Evolutionary conservation across 2,888 invertebrate species (phyloP).

Genomic region (Lumbricus terrestris): DNA sequence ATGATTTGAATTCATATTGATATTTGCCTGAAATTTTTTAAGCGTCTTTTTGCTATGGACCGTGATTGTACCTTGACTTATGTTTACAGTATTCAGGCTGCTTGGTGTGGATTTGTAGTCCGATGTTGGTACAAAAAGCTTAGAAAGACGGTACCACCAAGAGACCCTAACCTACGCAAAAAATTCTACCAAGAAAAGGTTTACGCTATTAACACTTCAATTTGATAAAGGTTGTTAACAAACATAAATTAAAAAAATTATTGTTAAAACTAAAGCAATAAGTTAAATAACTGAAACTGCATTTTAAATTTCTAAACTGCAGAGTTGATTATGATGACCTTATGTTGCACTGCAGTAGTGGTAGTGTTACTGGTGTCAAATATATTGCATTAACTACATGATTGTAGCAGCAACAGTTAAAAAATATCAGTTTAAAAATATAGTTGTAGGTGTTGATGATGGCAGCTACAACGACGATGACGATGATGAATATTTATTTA

Average conservation of each 20-base stretch:
- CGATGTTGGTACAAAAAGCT: slow-evolving; percentile 55
- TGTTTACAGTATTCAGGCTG: slow-evolving; percentile 53
- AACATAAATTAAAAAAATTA: neutral
- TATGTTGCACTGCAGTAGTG: neutral
- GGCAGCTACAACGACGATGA: too few species aligned
- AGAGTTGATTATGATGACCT: neutral
- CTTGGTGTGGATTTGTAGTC: slow-evolving; percentile 58
- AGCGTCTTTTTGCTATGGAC: too few species aligned
- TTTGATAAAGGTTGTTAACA: neutral
- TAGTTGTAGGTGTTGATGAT: neutral
- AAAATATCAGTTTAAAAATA: neutral
- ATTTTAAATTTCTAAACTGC: neutral
- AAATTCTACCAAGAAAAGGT: slow-evolving; percentile 58
- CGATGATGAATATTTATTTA: neutral
- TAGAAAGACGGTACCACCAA: slow-evolving; percentile 55
- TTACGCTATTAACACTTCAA: neutral
- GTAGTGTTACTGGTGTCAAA: neutral
- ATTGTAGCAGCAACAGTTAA: neutral
- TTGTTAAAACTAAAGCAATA: neutral
- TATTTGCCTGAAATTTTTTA: too few species aligned
- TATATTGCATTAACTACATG: neutral
- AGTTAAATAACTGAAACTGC: neutral
- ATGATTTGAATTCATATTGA: too few species aligned
- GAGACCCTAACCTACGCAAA: slow-evolving; percentile 52
- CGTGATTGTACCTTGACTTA: neutral